Conservation (phyloP, 2,888 invertebrate species). For the Epinotia brunnichana region DNA sequence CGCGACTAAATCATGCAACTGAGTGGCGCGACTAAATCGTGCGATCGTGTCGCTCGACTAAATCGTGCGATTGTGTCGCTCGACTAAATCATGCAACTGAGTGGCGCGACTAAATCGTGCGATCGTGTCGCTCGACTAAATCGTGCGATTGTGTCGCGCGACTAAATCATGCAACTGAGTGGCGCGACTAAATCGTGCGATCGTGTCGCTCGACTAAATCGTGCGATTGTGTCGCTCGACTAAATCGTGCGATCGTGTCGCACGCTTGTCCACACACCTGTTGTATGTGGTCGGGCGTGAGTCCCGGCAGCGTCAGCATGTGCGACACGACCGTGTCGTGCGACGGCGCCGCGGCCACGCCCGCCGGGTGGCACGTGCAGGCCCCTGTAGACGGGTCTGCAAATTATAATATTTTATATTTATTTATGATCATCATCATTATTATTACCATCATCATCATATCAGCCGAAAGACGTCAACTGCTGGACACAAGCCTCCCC, state of each 20-base stretch:
- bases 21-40: no score
- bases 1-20: conserved; percentile 42
- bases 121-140: conserved; percentile 82
- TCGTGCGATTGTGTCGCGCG: no score
- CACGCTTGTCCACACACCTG: conserved; percentile 66
- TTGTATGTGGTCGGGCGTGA: conserved; percentile 88
- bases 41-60: conserved; percentile 84
- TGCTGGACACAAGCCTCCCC: no score
- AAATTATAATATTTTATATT: no score
- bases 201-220: conserved; percentile 21
- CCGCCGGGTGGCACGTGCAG: conserved; percentile 63
- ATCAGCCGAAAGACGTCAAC: no score
- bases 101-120: conserved; percentile 45
- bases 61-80: conserved; percentile 83
- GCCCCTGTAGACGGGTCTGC: conserved; percentile 64
- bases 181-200: conserved; percentile 87
- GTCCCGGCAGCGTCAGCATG: conserved; percentile 91
- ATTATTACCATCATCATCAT: no score
- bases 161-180: conserved; percentile 84
- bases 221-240: conserved; percentile 56
- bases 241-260: conserved; percentile 60
- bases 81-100: conserved; percentile 50
- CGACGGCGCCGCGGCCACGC: conserved; percentile 38
- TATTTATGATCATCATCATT: no score
- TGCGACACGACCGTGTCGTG: conserved; percentile 89